phyloP scores from a whole-genome alignment of 2,797 vertebrate species.

The Xiphophorus birchmanni region DNA sequence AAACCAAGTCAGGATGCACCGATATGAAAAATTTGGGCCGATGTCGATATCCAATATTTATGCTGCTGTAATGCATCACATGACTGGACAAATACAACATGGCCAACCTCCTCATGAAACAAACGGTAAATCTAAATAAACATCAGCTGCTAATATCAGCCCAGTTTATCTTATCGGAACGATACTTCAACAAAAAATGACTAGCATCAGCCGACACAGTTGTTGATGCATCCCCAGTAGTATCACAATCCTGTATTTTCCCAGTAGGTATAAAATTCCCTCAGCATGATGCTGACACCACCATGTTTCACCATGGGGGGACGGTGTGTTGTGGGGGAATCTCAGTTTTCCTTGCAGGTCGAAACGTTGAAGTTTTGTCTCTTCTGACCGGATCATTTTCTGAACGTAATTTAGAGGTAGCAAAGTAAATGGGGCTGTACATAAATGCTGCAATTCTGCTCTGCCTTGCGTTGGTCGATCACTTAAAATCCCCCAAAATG shows the following conservation, averaged over 20 bases:
- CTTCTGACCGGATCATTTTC: neutral
- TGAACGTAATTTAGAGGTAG: neutral
- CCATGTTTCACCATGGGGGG: neutral
- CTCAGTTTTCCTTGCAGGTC: neutral
- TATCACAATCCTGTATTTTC: neutral
- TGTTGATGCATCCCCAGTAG: neutral
- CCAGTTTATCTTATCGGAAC: neutral
- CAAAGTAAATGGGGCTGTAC: neutral
- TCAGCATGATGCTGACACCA: neutral
- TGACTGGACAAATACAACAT: neutral
- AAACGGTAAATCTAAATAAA: neutral
- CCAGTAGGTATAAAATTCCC: neutral
- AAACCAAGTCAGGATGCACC: neutral
- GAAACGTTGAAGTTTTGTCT: neutral
- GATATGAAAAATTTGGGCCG: neutral
- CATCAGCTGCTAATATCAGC: neutral
- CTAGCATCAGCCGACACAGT: neutral
- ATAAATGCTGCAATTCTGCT: neutral
- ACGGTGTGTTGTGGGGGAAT: neutral
- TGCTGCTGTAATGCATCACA: neutral
- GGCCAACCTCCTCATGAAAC: neutral
- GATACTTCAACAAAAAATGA: neutral
- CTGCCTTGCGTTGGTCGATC: neutral
- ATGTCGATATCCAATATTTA: neutral
- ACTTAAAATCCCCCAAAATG: neutral